phyloP scores from a whole-genome alignment of 2,113 vertebrate genomes.

The human region GRCh38 chr11:112609501-112610000 shows the following conservation, averaged over 20 bases:
- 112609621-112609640: not conserved
- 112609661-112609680: not conserved
- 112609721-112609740: not conserved
- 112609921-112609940: not conserved
- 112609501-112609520: not conserved
- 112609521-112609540: not conserved
- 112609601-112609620: not conserved
- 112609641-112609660: not conserved
- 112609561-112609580: not conserved
- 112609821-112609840: not conserved
- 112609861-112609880: constrained; percentile 14
- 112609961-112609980: not conserved
- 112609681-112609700: not conserved
- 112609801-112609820: not conserved
- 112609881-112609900: not conserved
- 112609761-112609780: not conserved
- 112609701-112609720: not conserved
- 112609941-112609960: not conserved
- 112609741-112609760: not conserved
- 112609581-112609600: not conserved
- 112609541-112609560: not conserved
- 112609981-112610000: not conserved
- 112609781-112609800: not conserved
- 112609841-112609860: not conserved
- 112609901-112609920: not conserved